Base-by-base conservation (phyloP, 1,140 invertebrate species). In the Heliconius hewitsoni region DNA sequence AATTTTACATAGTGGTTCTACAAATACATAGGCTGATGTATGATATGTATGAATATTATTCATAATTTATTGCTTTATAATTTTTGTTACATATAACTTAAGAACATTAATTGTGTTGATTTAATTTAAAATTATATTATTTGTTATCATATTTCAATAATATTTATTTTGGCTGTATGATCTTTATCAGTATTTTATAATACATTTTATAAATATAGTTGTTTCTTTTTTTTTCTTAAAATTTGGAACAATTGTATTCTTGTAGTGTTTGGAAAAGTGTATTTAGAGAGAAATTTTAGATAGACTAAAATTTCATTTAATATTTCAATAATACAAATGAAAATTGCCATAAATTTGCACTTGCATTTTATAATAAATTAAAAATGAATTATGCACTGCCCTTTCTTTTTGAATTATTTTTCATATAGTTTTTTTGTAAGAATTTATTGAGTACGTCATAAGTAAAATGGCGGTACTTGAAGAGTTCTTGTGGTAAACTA, bases 1-100 rank as follows among this genome's bases (percentile, higher is more conserved):
- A 60, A 60, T 30, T 66, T 66, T 66, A 66, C 60, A 66, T 66
- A 66, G 60, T 27, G 60, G 27, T 66, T 66, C 60, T 66, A 66
- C 60, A 66, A 66, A 66, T 66, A 30, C 60, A 30, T 66, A 66
- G 60, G 60, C 27, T 30, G 60, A 18, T n/a, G 23, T 66, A 19
- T 23, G 19, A 8, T 57, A 30, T 66, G 23, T 66, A 30, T 60
- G n/a, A 60, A 27, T 66, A 16, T 66, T 66, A 16, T 66, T 66
- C 30, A 60, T n/a, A 23, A 9, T 60, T 60, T 23, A 60, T 60
- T 57, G 0, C n/a, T 23, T 23, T 57, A 9, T 23, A 60, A 23
- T 23, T 11, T 60, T 11, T 60, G 19, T 60, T 60, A 3, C 9
- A 27, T 60, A 11, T 23, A 27, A 60, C 19, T 1, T 60, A 23